These are phyloP conservation scores for Lethenteron reissneri DNA, from an alignment of 2,113 vertebrate genomes.

Conservation along the genomic window DNA sequence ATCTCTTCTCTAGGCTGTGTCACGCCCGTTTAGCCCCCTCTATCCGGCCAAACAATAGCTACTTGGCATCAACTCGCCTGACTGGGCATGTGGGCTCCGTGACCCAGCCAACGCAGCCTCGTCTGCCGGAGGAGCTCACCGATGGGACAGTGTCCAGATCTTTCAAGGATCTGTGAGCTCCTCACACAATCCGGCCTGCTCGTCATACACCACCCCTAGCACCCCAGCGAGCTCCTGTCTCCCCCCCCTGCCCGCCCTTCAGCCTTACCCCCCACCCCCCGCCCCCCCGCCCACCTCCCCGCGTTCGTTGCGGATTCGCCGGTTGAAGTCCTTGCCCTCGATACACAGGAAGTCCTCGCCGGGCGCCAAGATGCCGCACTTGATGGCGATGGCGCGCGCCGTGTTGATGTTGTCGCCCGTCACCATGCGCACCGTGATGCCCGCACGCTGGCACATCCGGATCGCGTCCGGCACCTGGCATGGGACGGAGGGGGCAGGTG, in stretches of 20 bases:
- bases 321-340: slow-evolving; percentile 67
- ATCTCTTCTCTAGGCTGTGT: too few species aligned
- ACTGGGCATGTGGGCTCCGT: neutral
- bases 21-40: too few species aligned
- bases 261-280: neutral
- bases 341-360: slow-evolving; percentile 62
- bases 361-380: slow-evolving; percentile 60
- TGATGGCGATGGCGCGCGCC: slow-evolving; percentile 51
- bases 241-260: neutral
- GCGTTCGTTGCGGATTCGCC: slow-evolving; percentile 60
- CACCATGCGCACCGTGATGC: slow-evolving; percentile 71
- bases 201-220: neutral
- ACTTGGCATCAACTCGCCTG: neutral
- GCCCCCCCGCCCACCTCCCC: slow-evolving; percentile 33
- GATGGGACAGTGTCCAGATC: neutral
- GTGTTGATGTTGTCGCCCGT: slow-evolving; percentile 72
- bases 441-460: slow-evolving; percentile 60
- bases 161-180: neutral
- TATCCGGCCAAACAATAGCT: too few species aligned
- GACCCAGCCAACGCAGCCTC: neutral
- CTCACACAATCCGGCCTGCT: neutral
- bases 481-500: too few species aligned
- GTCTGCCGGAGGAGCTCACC: neutral
- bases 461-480: slow-evolving; percentile 58
- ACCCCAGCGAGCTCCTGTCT: neutral